A percentile compares a stretch with the other conserved stretches of the same genome.
phyloP scores from a whole-genome alignment of 2,113 vertebrate species.

The Perca fluviatilis region DNA sequence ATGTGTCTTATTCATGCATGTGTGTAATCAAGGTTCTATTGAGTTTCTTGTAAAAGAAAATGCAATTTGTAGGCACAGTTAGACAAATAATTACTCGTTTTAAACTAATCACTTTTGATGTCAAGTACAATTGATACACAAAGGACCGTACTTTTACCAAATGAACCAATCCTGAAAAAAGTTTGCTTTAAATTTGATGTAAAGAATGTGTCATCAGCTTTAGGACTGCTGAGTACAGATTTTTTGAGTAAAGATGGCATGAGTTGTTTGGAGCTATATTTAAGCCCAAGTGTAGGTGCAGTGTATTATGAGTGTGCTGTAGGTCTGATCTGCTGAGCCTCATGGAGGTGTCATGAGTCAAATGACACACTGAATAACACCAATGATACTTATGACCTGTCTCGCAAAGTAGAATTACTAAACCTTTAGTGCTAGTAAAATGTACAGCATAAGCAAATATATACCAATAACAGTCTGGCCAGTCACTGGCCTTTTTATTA shows the following conservation, averaged over 20 bases:
- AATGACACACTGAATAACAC: constrained; percentile 20
- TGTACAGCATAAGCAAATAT: background rate
- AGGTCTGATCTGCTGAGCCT: constrained; percentile 13
- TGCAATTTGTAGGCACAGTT: background rate
- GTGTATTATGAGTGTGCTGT: constrained; percentile 26
- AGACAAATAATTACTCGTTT: background rate
- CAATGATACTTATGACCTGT: background rate
- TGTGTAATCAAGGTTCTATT: background rate
- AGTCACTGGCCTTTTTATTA: background rate
- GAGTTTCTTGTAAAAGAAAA: background rate
- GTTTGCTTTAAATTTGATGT: constrained; percentile 23
- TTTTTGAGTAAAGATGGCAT: constrained; percentile 35
- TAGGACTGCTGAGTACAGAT: constrained; percentile 40
- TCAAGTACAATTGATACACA: background rate
- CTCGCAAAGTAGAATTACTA: too few relatives aligned
- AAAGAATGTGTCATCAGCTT: constrained; percentile 34
- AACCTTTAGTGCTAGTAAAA: too few relatives aligned
- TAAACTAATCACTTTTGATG: background rate
- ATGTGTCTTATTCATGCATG: background rate
- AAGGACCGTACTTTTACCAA: background rate
- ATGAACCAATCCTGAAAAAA: background rate
- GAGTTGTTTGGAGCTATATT: constrained; percentile 48
- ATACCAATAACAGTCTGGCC: background rate
- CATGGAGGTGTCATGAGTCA: constrained; percentile 28
- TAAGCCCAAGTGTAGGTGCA: constrained; percentile 53